Evolutionary conservation across 2,113 vertebrate genomes (phyloP).

Genomic region (Cardinalis cardinalis): DNA sequence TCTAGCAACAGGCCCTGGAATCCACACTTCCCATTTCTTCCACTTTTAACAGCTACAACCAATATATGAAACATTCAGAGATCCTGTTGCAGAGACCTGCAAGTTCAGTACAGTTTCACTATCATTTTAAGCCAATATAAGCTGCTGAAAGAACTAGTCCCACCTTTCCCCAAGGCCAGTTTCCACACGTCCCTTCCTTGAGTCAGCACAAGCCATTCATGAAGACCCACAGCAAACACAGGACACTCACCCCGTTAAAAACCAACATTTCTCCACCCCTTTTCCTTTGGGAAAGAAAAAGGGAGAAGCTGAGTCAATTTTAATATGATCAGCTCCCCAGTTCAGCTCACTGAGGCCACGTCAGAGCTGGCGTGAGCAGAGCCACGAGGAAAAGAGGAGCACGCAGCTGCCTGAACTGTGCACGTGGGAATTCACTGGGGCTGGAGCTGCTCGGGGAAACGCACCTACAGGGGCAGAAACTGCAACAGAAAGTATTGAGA

Average conservation of each 20-base stretch:
- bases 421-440: not conserved
- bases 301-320: not conserved
- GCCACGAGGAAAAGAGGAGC: not conserved
- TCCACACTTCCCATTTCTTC: not conserved
- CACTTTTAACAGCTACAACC: not conserved
- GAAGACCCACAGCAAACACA: not conserved
- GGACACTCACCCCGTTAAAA: not conserved
- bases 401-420: not conserved
- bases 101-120: not conserved
- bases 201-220: constrained; percentile 14
- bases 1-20: not conserved
- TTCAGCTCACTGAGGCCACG: not conserved
- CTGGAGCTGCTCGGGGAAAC: not conserved
- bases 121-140: not conserved
- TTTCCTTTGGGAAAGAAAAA: not conserved
- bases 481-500: not conserved
- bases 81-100: not conserved
- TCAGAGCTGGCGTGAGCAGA: not conserved
- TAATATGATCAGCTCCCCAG: not conserved
- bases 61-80: not conserved
- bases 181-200: not conserved
- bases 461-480: not conserved
- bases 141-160: not conserved
- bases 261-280: not conserved
- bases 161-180: constrained; percentile 26